Conservation (phyloP, 2,797 vertebrate species). For the Toxotes lorentzi region DNA sequence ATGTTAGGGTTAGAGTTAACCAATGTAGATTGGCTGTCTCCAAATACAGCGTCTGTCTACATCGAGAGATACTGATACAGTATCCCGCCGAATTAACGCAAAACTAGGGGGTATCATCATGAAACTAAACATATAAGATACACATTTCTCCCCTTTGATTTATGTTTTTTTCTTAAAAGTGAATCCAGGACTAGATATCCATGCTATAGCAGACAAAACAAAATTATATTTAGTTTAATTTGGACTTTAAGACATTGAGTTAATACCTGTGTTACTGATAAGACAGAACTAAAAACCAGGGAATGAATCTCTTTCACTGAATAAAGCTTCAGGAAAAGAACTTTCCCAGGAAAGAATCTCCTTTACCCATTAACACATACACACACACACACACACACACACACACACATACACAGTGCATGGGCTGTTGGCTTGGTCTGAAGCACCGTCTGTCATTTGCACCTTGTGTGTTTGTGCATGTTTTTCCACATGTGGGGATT, state of each 20-base stretch:
- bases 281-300: neutral
- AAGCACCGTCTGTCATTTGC: conserved; percentile 7
- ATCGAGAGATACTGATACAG: neutral
- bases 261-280: neutral
- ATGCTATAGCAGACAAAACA: neutral
- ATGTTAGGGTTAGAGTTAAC: no score
- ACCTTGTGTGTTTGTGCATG: neutral
- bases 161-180: neutral
- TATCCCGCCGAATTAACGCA: no score
- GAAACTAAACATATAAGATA: neutral
- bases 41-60: neutral
- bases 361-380: neutral
- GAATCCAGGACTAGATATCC: neutral
- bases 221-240: neutral
- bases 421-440: neutral
- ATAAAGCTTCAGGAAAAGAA: conserved; percentile 10
- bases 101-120: neutral
- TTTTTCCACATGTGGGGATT: conserved; percentile 8
- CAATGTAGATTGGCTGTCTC: neutral
- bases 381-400: neutral
- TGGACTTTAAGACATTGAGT: neutral
- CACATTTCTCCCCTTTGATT: neutral
- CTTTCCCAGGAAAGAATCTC: neutral
- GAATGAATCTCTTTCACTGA: neutral
- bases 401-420: neutral